Percentiles rank a stretch among this genome's conserved stretches.
phyloP scores from a whole-genome alignment of 2,797 vertebrate species.

The Falco cherrug region DNA sequence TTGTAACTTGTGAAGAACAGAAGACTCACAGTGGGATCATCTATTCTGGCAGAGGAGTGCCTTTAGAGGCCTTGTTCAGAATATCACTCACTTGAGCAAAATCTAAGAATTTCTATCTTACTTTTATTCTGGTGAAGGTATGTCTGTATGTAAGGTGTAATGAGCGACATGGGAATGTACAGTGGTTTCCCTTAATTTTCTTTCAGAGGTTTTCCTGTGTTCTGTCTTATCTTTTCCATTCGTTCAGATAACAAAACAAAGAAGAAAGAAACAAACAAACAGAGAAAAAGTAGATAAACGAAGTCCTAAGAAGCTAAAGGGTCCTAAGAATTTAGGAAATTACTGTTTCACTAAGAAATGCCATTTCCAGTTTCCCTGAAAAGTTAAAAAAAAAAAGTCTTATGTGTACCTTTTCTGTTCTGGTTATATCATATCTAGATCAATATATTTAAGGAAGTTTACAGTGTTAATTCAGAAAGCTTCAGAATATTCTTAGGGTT shows the following conservation, averaged over 20 bases:
- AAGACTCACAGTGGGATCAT: not conserved
- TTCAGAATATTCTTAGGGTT: not conserved
- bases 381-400: not conserved
- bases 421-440: not conserved
- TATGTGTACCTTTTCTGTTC: not conserved
- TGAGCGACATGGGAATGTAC: not conserved
- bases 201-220: not conserved
- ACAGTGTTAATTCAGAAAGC: not conserved
- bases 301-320: not conserved
- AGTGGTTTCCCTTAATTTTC: not conserved
- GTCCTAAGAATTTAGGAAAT: not conserved
- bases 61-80: not conserved
- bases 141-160: not conserved
- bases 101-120: not conserved
- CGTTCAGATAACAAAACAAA: not conserved
- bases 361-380: not conserved
- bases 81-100: not conserved
- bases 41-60: not conserved
- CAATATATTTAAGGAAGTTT: not conserved
- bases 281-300: not conserved
- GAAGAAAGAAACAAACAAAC: not conserved
- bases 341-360: rapidly evolving
- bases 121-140: not conserved
- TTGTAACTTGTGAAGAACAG: not conserved
- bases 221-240: not conserved